Evolutionary conservation across 1,140 invertebrate species (phyloP).

Genomic region (Tetramorium alpestre): DNA sequence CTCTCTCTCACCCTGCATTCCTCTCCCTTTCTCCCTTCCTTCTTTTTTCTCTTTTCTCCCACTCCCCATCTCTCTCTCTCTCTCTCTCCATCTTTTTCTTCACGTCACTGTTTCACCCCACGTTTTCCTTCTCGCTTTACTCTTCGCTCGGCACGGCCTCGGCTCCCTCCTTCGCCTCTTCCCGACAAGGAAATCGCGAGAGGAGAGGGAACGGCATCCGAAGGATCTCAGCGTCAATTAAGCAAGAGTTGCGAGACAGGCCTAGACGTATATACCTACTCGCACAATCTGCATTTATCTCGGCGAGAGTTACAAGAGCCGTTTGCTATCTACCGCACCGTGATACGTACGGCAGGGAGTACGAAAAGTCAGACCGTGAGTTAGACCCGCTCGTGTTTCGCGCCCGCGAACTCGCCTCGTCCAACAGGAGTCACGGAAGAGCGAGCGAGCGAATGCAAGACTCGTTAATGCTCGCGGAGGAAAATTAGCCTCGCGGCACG

Average conservation of each 20-base stretch:
- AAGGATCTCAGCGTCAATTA: slow-evolving; percentile 79
- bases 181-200: slow-evolving; percentile 42
- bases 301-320: slow-evolving; percentile 67
- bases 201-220: slow-evolving; percentile 68
- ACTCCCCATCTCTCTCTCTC: too few relatives aligned
- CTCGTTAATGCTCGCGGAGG: slow-evolving; percentile 46
- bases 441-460: slow-evolving; percentile 51
- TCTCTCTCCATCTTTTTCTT: not conserved
- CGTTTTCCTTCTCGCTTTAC: slow-evolving; percentile 9
- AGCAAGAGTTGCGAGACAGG: slow-evolving; percentile 79
- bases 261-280: slow-evolving; percentile 74
- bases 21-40: not conserved
- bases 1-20: slow-evolving; percentile 28
- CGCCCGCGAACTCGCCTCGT: slow-evolving; percentile 18
- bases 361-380: slow-evolving; percentile 48
- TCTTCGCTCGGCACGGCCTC: not conserved
- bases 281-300: slow-evolving; percentile 78
- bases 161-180: not conserved
- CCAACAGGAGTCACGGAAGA: slow-evolving; percentile 45
- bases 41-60: not conserved
- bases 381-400: slow-evolving; percentile 41
- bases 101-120: not conserved
- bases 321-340: slow-evolving; percentile 53
- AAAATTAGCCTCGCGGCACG: slow-evolving; percentile 48
- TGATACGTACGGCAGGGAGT: slow-evolving; percentile 34